A percentile compares a stretch with the other conserved stretches of the same genome.
Conservation (phyloP, 2,888 invertebrate species). For the Drosophila ezoana region DNA sequence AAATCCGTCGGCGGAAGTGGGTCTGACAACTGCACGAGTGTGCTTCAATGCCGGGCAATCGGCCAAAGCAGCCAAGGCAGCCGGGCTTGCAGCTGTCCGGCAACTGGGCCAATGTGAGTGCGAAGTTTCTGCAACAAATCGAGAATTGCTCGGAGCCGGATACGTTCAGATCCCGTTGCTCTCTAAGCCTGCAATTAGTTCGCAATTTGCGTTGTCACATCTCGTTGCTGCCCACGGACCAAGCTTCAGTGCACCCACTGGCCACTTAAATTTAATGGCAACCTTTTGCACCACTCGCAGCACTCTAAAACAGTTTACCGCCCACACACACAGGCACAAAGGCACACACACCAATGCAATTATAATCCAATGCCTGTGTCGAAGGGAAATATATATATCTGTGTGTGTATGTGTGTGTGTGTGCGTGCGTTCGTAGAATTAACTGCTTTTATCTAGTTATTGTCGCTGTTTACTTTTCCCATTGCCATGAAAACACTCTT, state of each 20-base stretch:
- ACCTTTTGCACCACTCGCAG: constrained; percentile 29
- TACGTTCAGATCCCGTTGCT: constrained; percentile 11
- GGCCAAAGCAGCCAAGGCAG: constrained; percentile 32
- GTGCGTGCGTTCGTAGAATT: constrained; percentile 41
- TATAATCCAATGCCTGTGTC: constrained; percentile 8
- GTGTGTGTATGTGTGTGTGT: constrained; percentile 1
- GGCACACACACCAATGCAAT: constrained; percentile 13
- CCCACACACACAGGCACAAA: neutral
- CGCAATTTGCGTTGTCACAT: constrained; percentile 50
- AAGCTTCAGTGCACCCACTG: constrained; percentile 6
- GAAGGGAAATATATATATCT: constrained; percentile 3
- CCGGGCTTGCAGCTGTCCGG: constrained; percentile 1
- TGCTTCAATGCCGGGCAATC: constrained; percentile 44
- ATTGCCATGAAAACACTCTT: constrained; percentile 25
- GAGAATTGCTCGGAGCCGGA: constrained; percentile 21
- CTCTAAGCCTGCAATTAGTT: constrained; percentile 55
- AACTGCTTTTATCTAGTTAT: constrained; percentile 64
- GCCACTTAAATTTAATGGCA: constrained; percentile 49
- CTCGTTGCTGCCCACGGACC: neutral
- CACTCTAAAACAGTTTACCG: constrained; percentile 19
- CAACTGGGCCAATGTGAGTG: constrained; percentile 50
- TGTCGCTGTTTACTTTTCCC: constrained; percentile 20
- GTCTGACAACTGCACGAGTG: constrained; percentile 33
- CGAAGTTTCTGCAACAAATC: constrained; percentile 45
- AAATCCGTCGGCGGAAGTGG: constrained; percentile 11